Percentiles rank a stretch among this genome's conserved stretches.
Evolutionary conservation across 1,140 invertebrate species (phyloP).

Genomic region (Pentalonia nigronervosa): DNA sequence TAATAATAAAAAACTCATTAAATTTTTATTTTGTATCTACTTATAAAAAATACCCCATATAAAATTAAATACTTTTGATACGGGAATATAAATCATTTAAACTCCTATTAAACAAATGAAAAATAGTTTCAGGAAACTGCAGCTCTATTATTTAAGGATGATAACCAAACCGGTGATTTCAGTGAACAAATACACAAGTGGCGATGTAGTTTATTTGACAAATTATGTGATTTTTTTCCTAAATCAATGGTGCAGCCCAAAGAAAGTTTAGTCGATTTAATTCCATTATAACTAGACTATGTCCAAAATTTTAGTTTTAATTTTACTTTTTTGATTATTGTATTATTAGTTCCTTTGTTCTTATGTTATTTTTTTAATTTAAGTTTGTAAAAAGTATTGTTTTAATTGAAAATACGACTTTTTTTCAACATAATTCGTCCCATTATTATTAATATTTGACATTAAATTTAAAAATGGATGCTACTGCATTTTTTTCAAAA

Average conservation of each 20-base stretch:
- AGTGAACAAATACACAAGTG: slow-evolving; percentile 64
- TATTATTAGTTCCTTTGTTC: neutral
- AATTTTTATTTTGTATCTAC: neutral
- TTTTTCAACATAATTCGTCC: neutral
- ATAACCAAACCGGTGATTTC: slow-evolving; percentile 61
- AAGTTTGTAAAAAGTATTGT: neutral
- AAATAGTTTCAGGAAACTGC: slow-evolving; percentile 67
- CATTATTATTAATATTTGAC: slow-evolving; percentile 19
- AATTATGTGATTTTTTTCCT: slow-evolving; percentile 74
- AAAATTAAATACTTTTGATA: neutral
- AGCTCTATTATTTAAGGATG: slow-evolving; percentile 66
- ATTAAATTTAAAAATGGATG: neutral
- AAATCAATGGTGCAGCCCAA: slow-evolving; percentile 76
- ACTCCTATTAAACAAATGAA: neutral
- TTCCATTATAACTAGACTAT: slow-evolving; percentile 43
- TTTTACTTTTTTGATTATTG: neutral
- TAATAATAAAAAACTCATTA: neutral
- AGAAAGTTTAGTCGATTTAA: slow-evolving; percentile 59
- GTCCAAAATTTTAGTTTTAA: neutral
- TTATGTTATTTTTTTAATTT: neutral
- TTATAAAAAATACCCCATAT: neutral
- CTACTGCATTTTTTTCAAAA: neutral
- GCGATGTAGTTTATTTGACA: slow-evolving; percentile 72
- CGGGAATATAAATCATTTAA: neutral
- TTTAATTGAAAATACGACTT: neutral